phyloP scores from a whole-genome alignment of 2,113 vertebrate species.

The Progne subis region DNA sequence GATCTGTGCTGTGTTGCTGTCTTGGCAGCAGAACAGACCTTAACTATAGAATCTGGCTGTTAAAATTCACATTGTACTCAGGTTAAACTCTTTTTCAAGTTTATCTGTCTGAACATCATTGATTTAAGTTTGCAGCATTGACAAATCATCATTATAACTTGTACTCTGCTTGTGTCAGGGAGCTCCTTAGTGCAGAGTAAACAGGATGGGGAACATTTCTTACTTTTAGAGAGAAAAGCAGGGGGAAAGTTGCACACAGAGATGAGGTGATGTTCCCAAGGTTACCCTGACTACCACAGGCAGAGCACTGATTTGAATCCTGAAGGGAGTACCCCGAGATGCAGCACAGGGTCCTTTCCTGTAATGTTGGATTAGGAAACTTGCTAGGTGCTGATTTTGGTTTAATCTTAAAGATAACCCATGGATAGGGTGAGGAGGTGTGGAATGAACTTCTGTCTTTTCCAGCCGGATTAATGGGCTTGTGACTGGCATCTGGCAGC shows the following conservation, averaged over 20 bases:
- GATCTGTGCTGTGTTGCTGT: rapidly evolving
- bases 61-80: rapidly evolving
- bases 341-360: background rate
- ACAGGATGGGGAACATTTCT: background rate
- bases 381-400: background rate
- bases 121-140: background rate
- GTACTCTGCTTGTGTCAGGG: rapidly evolving
- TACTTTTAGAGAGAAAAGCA: background rate
- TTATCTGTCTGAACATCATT: background rate
- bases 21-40: background rate
- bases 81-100: background rate
- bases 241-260: background rate
- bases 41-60: background rate
- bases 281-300: background rate
- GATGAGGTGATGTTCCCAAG: background rate
- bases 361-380: background rate
- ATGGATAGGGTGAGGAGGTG: background rate
- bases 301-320: background rate
- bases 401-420: background rate
- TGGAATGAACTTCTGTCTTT: background rate
- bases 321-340: background rate
- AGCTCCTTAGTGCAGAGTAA: background rate
- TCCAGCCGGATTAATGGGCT: background rate
- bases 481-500: background rate
- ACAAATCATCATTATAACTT: background rate